Percentiles rank a stretch among this genome's conserved stretches.
phyloP scores from a whole-genome alignment of 2,113 vertebrate genomes.

The Esox niger region DNA sequence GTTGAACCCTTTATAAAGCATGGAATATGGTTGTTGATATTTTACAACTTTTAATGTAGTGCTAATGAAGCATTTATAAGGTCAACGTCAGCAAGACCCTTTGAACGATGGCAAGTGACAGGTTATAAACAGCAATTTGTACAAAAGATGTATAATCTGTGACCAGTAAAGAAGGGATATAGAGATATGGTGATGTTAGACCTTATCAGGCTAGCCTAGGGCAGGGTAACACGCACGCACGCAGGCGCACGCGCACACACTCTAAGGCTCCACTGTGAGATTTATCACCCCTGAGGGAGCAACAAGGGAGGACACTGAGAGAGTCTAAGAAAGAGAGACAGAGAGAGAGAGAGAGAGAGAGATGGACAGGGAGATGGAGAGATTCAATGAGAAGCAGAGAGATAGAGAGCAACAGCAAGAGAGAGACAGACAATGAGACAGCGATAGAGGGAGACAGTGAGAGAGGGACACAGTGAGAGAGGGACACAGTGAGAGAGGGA shows the following conservation, averaged over 20 bases:
- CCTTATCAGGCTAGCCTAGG: neutral
- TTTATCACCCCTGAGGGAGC: neutral
- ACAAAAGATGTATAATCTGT: neutral
- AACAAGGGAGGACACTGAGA: neutral
- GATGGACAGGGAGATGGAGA: no score
- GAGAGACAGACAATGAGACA: no score
- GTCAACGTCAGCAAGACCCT: no score
- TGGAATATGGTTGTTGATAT: no score
- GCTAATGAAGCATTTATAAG: no score
- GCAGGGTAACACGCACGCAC: neutral
- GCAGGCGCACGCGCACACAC: neutral
- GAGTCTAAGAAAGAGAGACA: neutral
- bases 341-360: neutral
- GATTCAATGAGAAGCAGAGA: no score
- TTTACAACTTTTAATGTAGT: no score
- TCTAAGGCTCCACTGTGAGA: neutral
- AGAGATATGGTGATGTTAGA: neutral
- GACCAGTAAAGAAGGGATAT: neutral
- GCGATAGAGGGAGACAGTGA: neutral
- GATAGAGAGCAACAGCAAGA: no score
- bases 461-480: no score
- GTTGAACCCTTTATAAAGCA: no score
- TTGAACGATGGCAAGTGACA: neutral
- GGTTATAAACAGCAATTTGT: neutral
- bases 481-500: no score